A percentile compares a stretch with the other conserved stretches of the same genome.
phyloP scores from a whole-genome alignment of 2,888 invertebrate genomes.

The Cataglyphis altisquamis region DNA sequence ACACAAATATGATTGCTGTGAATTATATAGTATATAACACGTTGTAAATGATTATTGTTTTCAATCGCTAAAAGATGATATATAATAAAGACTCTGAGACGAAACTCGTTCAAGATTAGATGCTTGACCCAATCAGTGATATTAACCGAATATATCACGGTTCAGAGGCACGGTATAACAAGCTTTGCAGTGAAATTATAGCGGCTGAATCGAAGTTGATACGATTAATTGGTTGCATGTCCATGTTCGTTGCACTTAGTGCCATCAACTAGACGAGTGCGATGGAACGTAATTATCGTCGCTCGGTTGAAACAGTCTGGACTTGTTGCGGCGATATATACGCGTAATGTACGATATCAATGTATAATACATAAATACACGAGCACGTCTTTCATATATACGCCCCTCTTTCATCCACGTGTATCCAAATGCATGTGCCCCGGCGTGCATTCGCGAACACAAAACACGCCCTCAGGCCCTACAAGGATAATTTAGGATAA shows the following conservation, averaged over 20 bases:
- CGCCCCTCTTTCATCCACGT: slow-evolving; percentile 24
- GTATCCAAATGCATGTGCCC: slow-evolving; percentile 45
- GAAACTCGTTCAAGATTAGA: neutral
- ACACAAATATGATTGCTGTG: neutral
- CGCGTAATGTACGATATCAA: slow-evolving; percentile 40
- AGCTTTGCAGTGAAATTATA: slow-evolving; percentile 35
- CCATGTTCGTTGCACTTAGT: slow-evolving; percentile 55
- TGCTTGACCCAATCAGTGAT: slow-evolving; percentile 13
- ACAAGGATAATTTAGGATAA: slow-evolving; percentile 75
- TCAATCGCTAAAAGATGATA: neutral
- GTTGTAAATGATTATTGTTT: neutral
- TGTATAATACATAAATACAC: slow-evolving; percentile 37
- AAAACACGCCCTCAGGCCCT: slow-evolving; percentile 63
- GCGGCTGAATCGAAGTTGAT: slow-evolving; percentile 41
- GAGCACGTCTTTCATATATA: slow-evolving; percentile 8
- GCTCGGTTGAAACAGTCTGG: slow-evolving; percentile 57
- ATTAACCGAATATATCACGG: slow-evolving; percentile 19
- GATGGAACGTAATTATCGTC: slow-evolving; percentile 61
- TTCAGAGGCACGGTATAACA: slow-evolving; percentile 23
- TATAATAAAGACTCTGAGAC: neutral
- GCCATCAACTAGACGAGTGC: slow-evolving; percentile 57
- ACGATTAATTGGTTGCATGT: slow-evolving; percentile 57
- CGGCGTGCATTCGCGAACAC: slow-evolving; percentile 60
- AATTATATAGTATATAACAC: neutral
- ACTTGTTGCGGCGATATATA: slow-evolving; percentile 51